phyloP scores from a whole-genome alignment of 2,888 invertebrate species.

The Mesochorus sp. region DNA sequence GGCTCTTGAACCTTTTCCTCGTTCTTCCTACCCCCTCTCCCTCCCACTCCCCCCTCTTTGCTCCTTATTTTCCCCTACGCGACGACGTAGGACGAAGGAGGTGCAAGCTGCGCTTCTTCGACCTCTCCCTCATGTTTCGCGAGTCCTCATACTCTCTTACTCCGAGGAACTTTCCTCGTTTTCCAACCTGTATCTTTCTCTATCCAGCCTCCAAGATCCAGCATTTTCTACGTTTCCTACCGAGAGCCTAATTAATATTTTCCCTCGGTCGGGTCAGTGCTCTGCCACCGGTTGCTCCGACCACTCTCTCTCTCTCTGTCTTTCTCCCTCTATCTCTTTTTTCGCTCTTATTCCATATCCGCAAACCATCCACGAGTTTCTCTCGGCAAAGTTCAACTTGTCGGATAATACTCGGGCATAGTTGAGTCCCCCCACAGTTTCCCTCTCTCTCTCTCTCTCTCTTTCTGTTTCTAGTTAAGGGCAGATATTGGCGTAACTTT shows the following conservation, averaged over 20 bases:
- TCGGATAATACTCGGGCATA: slow-evolving; percentile 44
- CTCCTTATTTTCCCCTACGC: slow-evolving; percentile 36
- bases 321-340: slow-evolving; percentile 27
- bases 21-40: slow-evolving; percentile 19
- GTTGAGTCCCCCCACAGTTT: slow-evolving; percentile 3
- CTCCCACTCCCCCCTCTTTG: neutral
- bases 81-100: slow-evolving; percentile 39
- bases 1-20: slow-evolving; percentile 31
- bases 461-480: neutral
- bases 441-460: neutral
- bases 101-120: slow-evolving; percentile 39
- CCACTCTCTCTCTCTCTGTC: slow-evolving; percentile 18
- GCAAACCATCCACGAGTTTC: slow-evolving; percentile 7
- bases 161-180: slow-evolving; percentile 40
- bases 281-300: slow-evolving; percentile 68
- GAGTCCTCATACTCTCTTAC: slow-evolving; percentile 11
- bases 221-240: slow-evolving; percentile 46
- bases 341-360: slow-evolving; percentile 42
- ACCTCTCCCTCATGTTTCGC: slow-evolving; percentile 22
- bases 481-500: slow-evolving; percentile 53
- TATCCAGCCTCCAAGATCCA: neutral
- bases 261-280: slow-evolving; percentile 54
- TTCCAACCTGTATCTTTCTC: neutral
- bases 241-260: slow-evolving; percentile 69
- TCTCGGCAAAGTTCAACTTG: slow-evolving; percentile 44